Percentiles rank a stretch among this genome's conserved stretches.
Conservation (phyloP, 2,888 invertebrate species). For the Eupithecia vulgata region DNA sequence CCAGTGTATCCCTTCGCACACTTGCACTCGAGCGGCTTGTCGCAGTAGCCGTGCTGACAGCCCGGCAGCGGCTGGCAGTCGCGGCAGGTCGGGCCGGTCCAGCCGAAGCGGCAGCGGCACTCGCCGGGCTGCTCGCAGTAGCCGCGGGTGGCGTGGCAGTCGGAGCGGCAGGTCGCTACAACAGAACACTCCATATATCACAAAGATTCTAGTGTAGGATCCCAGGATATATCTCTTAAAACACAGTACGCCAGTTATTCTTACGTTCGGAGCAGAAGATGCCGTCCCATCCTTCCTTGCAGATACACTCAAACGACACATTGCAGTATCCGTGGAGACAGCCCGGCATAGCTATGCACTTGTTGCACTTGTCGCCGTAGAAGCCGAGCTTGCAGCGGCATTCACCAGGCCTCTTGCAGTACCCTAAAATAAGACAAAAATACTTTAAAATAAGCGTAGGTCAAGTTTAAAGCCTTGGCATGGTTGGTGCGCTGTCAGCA, state of each 20-base stretch:
- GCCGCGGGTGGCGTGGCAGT: slow-evolving; percentile 93
- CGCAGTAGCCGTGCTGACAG: slow-evolving; percentile 95
- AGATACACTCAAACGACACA: slow-evolving; percentile 93
- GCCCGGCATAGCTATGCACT: slow-evolving; percentile 93
- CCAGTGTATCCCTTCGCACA: slow-evolving; percentile 97
- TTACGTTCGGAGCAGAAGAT: slow-evolving; percentile 94
- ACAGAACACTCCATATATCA: not conserved
- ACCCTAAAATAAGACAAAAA: slow-evolving; percentile 76
- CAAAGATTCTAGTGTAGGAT: too few species aligned
- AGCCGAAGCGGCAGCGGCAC: slow-evolving; percentile 95
- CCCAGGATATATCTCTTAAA: too few species aligned
- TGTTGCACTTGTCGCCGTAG: slow-evolving; percentile 92
- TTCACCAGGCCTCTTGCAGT: slow-evolving; percentile 94
- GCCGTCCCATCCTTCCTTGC: slow-evolving; percentile 94
- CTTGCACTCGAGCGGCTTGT: slow-evolving; percentile 94
- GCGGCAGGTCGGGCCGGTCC: slow-evolving; percentile 93
- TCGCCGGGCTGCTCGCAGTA: slow-evolving; percentile 94
- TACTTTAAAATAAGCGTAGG: not conserved
- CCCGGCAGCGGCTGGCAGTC: slow-evolving; percentile 95
- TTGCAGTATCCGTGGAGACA: slow-evolving; percentile 94
- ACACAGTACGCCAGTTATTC: slow-evolving; percentile 48
- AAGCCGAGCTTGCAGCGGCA: slow-evolving; percentile 95
- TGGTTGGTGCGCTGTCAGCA: too few species aligned
- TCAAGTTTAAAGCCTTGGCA: not conserved
- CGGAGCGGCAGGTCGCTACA: slow-evolving; percentile 90